A percentile compares a stretch with the other conserved stretches of the same genome.
phyloP scores from a whole-genome alignment of 1,140 invertebrate species.

The Lycorma delicatula region DNA sequence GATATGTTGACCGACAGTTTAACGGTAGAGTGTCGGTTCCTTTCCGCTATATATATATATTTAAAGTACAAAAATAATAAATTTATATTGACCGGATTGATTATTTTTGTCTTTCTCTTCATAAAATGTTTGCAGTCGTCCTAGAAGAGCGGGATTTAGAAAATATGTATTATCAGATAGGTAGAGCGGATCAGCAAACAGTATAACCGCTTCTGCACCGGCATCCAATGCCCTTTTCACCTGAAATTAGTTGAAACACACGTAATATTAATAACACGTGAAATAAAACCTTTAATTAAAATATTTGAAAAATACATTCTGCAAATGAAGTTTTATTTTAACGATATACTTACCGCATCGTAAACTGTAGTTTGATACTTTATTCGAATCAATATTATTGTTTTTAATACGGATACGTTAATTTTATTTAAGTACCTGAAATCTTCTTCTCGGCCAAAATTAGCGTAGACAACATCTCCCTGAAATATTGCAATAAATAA shows the following conservation, averaged over 20 bases:
- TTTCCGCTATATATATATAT: no score
- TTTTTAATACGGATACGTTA: conserved; percentile 9
- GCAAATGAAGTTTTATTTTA: not conserved
- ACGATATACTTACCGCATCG: not conserved
- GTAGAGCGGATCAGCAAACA: conserved; percentile 10
- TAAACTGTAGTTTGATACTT: not conserved
- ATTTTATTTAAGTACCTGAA: conserved; percentile 12
- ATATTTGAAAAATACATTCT: not conserved
- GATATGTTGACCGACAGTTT: no score
- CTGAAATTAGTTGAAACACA: conserved; percentile 7
- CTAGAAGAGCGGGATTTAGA: conserved; percentile 11
- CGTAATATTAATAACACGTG: not conserved
- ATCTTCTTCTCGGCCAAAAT: conserved; percentile 14
- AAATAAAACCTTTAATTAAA: not conserved
- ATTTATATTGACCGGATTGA: no score
- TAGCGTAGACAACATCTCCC: conserved; percentile 16
- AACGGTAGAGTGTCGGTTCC: no score
- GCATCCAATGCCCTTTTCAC: conserved; percentile 3
- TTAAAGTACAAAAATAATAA: no score
- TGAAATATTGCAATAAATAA: no score
- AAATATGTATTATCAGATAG: not conserved
- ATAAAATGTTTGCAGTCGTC: conserved; percentile 5
- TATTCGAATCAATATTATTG: conserved; percentile 10
- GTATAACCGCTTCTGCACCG: conserved; percentile 10
- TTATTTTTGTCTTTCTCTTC: no score